phyloP scores from a whole-genome alignment of 2,797 vertebrate species.

The Crocidura indochinensis region DNA sequence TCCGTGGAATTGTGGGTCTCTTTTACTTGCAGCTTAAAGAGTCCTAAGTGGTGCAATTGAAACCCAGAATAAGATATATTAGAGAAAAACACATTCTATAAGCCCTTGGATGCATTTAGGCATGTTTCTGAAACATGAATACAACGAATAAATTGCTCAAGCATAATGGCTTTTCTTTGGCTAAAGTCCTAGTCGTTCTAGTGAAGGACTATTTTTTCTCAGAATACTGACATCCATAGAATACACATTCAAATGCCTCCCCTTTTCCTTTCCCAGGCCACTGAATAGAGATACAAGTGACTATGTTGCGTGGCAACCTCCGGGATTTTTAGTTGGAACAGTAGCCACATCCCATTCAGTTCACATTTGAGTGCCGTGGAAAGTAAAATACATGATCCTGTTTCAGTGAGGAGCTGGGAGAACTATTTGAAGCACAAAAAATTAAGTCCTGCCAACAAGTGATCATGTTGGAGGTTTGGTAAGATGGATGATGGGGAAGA shows the following conservation, averaged over 20 bases:
- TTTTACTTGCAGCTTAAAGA: slow-evolving; percentile 24
- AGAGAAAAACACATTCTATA: slow-evolving; percentile 15
- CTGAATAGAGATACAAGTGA: slow-evolving; percentile 2
- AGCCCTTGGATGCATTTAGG: background rate
- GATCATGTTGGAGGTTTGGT: background rate
- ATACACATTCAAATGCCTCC: slow-evolving; percentile 10
- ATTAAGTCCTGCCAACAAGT: background rate
- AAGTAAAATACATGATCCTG: background rate
- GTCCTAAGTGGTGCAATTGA: background rate
- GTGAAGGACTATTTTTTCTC: slow-evolving; percentile 46
- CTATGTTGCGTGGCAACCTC: background rate
- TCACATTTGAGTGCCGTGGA: background rate
- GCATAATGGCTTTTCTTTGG: slow-evolving; percentile 50
- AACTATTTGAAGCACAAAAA: background rate
- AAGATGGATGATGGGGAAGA: background rate
- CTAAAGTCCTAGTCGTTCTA: slow-evolving; percentile 23
- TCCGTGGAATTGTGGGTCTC: slow-evolving; percentile 2
- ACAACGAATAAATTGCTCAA: background rate
- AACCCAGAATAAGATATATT: slow-evolving; percentile 32
- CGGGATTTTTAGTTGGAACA: slow-evolving; percentile 29
- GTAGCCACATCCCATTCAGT: background rate
- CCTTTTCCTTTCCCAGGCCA: background rate
- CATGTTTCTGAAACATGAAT: background rate
- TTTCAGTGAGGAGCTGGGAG: background rate
- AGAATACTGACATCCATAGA: background rate